Evolutionary conservation across 2,113 vertebrate species (phyloP).

Genomic region (Tapirus terrestris): DNA sequence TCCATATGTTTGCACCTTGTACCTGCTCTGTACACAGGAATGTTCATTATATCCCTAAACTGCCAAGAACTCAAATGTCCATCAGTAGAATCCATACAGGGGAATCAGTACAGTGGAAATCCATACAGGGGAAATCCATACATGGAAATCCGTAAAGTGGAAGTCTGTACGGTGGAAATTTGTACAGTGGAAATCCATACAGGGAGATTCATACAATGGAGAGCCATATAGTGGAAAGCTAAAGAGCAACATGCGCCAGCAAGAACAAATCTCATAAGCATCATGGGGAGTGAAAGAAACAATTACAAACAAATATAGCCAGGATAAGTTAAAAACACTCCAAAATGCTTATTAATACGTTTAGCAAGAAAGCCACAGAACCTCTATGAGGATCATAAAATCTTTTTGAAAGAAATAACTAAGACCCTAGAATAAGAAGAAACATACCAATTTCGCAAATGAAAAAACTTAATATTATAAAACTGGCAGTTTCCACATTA

Average conservation of each 20-base stretch:
- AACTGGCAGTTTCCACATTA: not conserved
- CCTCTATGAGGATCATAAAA: not conserved
- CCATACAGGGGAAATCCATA: too few species aligned
- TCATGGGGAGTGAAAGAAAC: not conserved
- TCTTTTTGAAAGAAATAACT: conserved; percentile 27
- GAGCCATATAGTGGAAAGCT: too few species aligned
- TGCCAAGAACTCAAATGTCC: not conserved
- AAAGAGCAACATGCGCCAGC: not conserved
- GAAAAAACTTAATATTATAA: not conserved
- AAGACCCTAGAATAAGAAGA: conserved; percentile 17
- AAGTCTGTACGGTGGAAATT: too few species aligned
- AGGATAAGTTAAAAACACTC: not conserved
- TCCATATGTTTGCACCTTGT: too few species aligned
- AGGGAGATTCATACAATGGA: too few species aligned
- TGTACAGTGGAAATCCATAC: too few species aligned
- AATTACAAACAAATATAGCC: too few species aligned
- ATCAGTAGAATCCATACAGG: not conserved
- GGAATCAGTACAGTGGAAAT: too few species aligned
- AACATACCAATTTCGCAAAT: not conserved
- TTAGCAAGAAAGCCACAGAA: conserved; percentile 28
- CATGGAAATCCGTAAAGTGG: too few species aligned
- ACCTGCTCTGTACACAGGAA: not conserved
- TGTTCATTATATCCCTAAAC: not conserved
- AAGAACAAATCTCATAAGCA: not conserved
- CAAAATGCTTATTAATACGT: not conserved